Conservation (phyloP, 2,888 invertebrate genomes). For the Drosophila bunnanda region DNA sequence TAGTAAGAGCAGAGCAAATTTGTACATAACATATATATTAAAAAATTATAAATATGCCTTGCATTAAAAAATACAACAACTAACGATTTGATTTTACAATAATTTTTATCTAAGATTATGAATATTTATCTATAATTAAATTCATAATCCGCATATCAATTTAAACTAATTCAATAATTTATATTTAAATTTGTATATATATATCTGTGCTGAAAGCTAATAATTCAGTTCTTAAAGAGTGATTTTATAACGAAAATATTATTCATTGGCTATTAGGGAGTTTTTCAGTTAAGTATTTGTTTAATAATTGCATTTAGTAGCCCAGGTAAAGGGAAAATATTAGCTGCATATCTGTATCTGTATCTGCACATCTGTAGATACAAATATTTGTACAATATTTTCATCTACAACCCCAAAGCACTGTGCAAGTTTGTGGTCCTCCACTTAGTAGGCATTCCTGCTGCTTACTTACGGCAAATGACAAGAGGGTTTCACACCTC, state of each 20-base stretch:
- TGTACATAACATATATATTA: background rate
- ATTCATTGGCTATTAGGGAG: background rate
- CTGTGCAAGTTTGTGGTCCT: conserved; percentile 12
- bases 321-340: background rate
- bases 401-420: background rate
- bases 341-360: too few relatives aligned
- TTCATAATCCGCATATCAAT: background rate
- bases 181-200: background rate
- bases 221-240: background rate
- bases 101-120: background rate
- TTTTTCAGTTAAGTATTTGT: background rate
- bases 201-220: background rate
- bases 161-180: background rate
- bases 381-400: too few relatives aligned
- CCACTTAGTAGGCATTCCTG: conserved; percentile 42
- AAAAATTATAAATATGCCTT: background rate
- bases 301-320: background rate
- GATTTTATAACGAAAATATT: background rate
- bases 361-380: too few relatives aligned
- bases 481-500: conserved; percentile 78
- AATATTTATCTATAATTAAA: background rate
- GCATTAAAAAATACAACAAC: too few relatives aligned
- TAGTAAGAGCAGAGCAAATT: background rate
- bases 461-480: conserved; percentile 68
- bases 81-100: background rate